Conservation (phyloP, 2,113 vertebrate species). For the Vidua chalybeata region DNA sequence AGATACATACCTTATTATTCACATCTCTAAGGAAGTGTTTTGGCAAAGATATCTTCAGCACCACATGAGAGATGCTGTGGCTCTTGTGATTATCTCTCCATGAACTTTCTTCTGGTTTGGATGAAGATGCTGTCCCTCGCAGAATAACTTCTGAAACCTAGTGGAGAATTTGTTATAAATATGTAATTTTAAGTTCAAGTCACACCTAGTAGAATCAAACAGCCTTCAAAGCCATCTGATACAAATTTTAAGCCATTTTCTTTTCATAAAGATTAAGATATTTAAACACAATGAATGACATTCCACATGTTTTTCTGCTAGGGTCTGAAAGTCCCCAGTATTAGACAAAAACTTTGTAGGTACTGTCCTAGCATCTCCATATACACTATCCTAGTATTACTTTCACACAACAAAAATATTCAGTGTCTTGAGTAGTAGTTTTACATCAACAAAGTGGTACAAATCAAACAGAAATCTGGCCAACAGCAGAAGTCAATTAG, state of each 20-base stretch:
- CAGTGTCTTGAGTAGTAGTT: neutral
- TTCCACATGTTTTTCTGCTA: neutral
- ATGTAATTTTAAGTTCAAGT: neutral
- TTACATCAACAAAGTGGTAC: neutral
- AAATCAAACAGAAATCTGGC: neutral
- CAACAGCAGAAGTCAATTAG: neutral
- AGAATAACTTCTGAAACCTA: conserved; percentile 43
- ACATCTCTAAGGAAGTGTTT: neutral
- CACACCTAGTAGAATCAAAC: neutral
- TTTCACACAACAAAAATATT: neutral
- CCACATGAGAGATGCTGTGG: too few species aligned
- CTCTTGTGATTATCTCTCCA: neutral
- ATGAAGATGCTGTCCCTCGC: neutral
- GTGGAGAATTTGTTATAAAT: neutral
- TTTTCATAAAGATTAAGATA: neutral
- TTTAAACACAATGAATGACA: neutral
- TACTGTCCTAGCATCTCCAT: neutral
- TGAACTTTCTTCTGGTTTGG: neutral
- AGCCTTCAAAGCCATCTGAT: neutral
- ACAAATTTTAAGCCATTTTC: neutral
- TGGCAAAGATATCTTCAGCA: neutral
- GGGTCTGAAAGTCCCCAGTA: neutral
- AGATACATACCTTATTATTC: neutral
- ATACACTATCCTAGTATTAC: neutral
- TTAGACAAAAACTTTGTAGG: neutral